Evolutionary conservation across 2,113 vertebrate species (phyloP).

Genomic region (Calidris pugnax): DNA sequence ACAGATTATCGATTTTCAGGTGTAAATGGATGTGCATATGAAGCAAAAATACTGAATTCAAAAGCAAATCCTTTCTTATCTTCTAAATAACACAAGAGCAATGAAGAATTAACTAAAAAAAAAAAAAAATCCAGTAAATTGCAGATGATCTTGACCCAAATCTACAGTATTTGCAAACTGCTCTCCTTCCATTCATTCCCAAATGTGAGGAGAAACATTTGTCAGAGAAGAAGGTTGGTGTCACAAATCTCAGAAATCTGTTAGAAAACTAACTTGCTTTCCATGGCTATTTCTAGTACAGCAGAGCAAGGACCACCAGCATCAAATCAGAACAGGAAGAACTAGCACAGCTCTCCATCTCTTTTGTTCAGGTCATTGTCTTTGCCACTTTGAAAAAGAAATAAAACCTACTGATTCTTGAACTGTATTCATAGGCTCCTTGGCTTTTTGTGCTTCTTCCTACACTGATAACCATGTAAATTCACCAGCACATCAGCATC

Average conservation of each 20-base stretch:
- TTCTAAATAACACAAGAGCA: background rate
- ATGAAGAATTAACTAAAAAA: background rate
- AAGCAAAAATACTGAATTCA: background rate
- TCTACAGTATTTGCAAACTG: too few species aligned
- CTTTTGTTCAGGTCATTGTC: background rate
- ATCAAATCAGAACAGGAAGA: background rate
- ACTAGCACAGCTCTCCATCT: background rate
- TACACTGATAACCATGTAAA: background rate
- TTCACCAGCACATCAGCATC: background rate
- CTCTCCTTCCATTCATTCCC: background rate
- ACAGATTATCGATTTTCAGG: rapidly evolving
- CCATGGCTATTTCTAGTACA: background rate
- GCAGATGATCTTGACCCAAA: background rate
- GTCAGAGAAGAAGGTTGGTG: background rate
- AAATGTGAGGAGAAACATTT: background rate
- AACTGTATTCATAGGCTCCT: background rate
- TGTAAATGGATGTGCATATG: background rate
- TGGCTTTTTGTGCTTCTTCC: background rate
- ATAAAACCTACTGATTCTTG: background rate
- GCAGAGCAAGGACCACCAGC: background rate
- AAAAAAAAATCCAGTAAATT: background rate
- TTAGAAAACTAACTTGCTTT: background rate
- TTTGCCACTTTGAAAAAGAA: background rate
- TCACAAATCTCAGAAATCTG: background rate
- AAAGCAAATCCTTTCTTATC: background rate